Percentiles rank a stretch among this genome's conserved stretches.
Evolutionary conservation across 2,888 invertebrate genomes (phyloP).

Genomic region (Drosophila anomalata): DNA sequence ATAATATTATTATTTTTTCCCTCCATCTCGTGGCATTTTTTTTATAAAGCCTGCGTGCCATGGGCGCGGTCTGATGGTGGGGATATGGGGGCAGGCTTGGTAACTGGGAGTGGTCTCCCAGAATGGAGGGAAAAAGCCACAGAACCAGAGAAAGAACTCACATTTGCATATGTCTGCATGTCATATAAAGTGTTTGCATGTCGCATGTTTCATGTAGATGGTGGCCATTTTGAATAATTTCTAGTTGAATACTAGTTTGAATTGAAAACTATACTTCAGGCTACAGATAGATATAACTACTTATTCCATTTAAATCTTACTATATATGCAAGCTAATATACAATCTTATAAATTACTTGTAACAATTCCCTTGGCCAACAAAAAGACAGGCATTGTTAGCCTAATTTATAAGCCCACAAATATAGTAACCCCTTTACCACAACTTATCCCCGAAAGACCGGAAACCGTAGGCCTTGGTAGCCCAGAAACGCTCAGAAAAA

Average conservation of each 20-base stretch:
- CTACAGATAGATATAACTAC: constrained; percentile 1
- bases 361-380: neutral
- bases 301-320: neutral
- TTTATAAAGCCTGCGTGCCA: constrained; percentile 70
- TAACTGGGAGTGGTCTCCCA: neutral
- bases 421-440: constrained; percentile 19
- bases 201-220: constrained; percentile 69
- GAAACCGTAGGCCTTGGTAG: constrained; percentile 28
- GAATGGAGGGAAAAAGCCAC: neutral
- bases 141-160: constrained; percentile 15
- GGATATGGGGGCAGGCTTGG: neutral
- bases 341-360: constrained; percentile 5
- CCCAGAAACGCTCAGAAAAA: constrained; percentile 40
- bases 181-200: constrained; percentile 68
- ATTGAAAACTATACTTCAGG: constrained; percentile 24
- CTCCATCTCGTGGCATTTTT: constrained; percentile 42
- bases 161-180: constrained; percentile 63
- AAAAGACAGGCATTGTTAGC: neutral
- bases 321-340: neutral
- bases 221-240: constrained; percentile 68
- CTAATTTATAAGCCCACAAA: constrained; percentile 21
- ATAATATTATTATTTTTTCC: constrained; percentile 60
- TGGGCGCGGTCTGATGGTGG: constrained; percentile 46
- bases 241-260: constrained; percentile 2
- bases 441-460: constrained; percentile 23